Evolutionary conservation across 2,113 vertebrate genomes (phyloP).

Genomic region (Thalassarche chlororhynchos): DNA sequence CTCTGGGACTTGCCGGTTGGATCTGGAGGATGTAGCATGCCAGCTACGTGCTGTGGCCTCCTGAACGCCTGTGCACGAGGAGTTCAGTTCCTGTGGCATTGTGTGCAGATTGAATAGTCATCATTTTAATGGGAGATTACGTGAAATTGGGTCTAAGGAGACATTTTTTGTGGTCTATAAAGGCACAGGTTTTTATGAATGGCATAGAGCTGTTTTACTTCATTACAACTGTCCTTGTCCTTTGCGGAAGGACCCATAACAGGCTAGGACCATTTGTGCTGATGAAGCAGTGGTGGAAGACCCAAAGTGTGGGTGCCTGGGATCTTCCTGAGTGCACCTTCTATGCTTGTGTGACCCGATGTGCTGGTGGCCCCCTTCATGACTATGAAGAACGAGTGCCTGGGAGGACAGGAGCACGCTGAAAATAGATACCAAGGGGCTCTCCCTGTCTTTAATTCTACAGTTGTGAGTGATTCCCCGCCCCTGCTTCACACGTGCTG

Average conservation of each 20-base stretch:
- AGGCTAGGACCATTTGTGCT: fast-evolving
- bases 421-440: not conserved
- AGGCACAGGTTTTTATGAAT: not conserved
- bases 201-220: not conserved
- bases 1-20: not conserved
- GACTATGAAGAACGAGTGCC: not conserved
- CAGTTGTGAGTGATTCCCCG: not conserved
- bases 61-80: fast-evolving
- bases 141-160: not conserved
- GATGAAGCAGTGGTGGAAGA: not conserved
- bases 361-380: not conserved
- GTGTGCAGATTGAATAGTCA: fast-evolving
- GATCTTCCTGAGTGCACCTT: not conserved
- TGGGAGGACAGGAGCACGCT: not conserved
- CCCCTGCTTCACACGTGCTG: not conserved
- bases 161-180: fast-evolving
- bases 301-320: not conserved
- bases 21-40: not conserved
- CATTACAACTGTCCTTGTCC: fast-evolving
- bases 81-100: not conserved
- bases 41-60: fast-evolving
- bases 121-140: fast-evolving
- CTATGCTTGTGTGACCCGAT: fast-evolving
- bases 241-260: not conserved
- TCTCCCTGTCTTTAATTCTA: not conserved